phyloP scores from a whole-genome alignment of 2,113 vertebrate species.

The Scomber scombrus region DNA sequence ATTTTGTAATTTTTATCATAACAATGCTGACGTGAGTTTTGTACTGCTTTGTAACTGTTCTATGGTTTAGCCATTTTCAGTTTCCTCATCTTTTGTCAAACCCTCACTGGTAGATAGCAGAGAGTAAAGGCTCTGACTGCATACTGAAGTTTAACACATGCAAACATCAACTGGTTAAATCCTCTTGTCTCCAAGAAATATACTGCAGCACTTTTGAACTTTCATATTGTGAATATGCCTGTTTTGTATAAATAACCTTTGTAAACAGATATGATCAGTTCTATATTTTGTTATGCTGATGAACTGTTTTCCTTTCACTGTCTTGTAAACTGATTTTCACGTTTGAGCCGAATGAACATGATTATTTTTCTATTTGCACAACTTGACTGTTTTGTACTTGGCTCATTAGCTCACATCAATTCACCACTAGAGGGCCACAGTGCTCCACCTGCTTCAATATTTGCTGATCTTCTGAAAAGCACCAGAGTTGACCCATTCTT shows the following conservation, averaged over 20 bases:
- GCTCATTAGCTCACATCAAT: neutral
- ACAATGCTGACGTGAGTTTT: conserved; percentile 12
- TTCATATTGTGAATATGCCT: conserved; percentile 73
- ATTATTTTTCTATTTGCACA: conserved; percentile 70
- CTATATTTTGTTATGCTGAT: conserved; percentile 50
- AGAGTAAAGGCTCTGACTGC: conserved; percentile 2
- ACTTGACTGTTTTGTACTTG: conserved; percentile 23
- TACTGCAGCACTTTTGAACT: conserved; percentile 57
- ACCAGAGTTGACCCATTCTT: neutral
- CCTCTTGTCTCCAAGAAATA: conserved; percentile 11
- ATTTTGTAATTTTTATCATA: conserved; percentile 42
- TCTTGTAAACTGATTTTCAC: conserved; percentile 52
- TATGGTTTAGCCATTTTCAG: neutral
- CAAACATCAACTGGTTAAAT: neutral
- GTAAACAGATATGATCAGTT: conserved; percentile 55
- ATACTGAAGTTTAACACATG: neutral
- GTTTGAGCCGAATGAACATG: conserved; percentile 42
- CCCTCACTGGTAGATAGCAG: neutral
- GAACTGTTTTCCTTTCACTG: conserved; percentile 20
- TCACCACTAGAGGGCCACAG: conserved; percentile 56
- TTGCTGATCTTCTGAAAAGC: neutral
- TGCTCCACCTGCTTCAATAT: neutral
- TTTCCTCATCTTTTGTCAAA: neutral
- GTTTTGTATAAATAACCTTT: conserved; percentile 77
- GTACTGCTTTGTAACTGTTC: conserved; percentile 45